Base-by-base conservation (phyloP, 2,888 invertebrate species). In the Antitype chi region DNA sequence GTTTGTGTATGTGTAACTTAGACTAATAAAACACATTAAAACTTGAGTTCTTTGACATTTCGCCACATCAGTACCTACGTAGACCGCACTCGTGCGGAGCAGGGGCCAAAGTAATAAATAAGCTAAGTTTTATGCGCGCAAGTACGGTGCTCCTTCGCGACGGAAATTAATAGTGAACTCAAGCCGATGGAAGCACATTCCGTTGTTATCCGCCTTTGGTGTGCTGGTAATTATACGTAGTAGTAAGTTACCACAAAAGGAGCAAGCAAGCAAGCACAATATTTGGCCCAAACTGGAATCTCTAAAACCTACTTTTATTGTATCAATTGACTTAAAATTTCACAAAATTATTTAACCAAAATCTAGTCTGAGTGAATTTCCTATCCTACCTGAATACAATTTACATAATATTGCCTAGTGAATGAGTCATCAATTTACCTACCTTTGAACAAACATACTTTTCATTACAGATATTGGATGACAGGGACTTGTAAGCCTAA, bases 401-500 rank as follows among this genome's bases (percentile, higher is more conserved):
- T 32, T 23, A 23, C 23, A 23, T 9, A 17, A 63, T 43, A 23
- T 28, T 28, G 15, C 3, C 23, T 28, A 62, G 17, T 62, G 20
- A 62, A 17, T 47, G 20, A 52, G 15, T 23, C 23, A 43, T 25
- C 11, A 52, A 23, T 71, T 49, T 60, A 28, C 28, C 13, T 13
- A 60, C 9, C 5, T 32, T 20, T 32, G 25, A 32, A 15, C 2
- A 32, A 47, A 62, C 80, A 57, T 76, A 15, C 47, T 57, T 73
- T 62, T 23, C 17, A 32, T 75, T 73, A 8, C 76, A 98, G 99
- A 92, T 99, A 98, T 94, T 99, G 99, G 99, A 98, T 99, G 98
- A 99, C 99, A 0, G 99, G 99, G 55, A 98, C 99, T 4, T 99
- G 99, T 94, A 98, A 99, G 89, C 98, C 98, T 4, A 99, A 99